Evolutionary conservation across 2,797 vertebrate species (phyloP).

Genomic region (Sebastes diploproa): DNA sequence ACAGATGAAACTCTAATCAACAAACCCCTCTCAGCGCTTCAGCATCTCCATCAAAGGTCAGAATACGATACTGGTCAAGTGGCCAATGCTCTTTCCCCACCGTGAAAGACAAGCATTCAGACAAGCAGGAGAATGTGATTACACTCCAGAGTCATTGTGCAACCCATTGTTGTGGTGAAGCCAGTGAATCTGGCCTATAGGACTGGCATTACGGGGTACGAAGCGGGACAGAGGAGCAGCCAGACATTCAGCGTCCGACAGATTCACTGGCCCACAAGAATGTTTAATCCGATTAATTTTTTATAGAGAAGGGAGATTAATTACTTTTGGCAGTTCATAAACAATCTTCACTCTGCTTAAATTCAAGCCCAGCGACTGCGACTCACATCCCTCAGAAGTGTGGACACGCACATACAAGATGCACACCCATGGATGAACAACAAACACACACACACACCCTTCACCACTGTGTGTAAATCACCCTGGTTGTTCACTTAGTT

Average conservation of each 20-base stretch:
- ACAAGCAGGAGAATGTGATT: constrained; percentile 64
- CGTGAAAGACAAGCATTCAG: constrained; percentile 63
- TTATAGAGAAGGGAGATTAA: constrained; percentile 76
- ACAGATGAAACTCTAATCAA: constrained; percentile 57
- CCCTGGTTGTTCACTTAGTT: constrained; percentile 9
- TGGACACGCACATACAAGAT: constrained; percentile 19
- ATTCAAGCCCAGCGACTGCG: constrained; percentile 67
- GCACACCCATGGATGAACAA: constrained; percentile 17
- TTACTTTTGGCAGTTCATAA: constrained; percentile 82
- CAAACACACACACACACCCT: constrained; percentile 20
- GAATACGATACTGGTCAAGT: constrained; percentile 39
- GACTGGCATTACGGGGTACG: constrained; percentile 23
- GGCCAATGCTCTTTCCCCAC: constrained; percentile 28
- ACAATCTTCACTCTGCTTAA: constrained; percentile 76
- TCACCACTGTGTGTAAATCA: constrained; percentile 4
- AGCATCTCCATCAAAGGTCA: constrained; percentile 59
- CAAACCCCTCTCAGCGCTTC: constrained; percentile 39
- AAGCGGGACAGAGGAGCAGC: constrained; percentile 29
- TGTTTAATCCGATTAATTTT: constrained; percentile 80
- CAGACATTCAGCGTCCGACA: constrained; percentile 39
- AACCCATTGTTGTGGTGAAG: constrained; percentile 43
- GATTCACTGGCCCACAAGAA: constrained; percentile 69
- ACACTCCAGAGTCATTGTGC: constrained; percentile 39
- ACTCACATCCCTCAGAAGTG: constrained; percentile 45
- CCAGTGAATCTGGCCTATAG: constrained; percentile 46